These are phyloP conservation scores for Amazona guildingii DNA, from an alignment of 2,113 vertebrate genomes.

Conservation along the genomic window DNA sequence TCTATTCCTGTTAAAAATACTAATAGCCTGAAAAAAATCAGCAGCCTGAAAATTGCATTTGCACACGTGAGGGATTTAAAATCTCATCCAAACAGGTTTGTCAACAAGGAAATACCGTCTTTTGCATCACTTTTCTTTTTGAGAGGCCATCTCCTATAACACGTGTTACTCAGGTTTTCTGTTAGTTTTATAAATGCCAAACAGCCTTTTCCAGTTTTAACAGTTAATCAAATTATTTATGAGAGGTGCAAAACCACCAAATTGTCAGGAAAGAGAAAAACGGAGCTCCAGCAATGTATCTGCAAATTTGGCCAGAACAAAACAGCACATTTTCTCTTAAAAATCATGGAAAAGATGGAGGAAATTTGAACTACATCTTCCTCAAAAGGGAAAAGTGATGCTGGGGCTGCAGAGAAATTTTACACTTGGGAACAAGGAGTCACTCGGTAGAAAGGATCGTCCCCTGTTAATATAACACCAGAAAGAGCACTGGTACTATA, in stretches of 20 bases:
- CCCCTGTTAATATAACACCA: background rate
- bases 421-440: background rate
- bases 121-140: background rate
- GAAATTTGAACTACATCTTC: background rate
- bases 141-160: background rate
- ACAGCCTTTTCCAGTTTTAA: background rate
- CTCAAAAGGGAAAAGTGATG: background rate
- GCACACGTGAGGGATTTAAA: background rate
- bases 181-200: background rate
- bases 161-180: background rate
- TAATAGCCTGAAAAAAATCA: background rate
- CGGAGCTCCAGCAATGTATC: background rate
- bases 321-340: background rate
- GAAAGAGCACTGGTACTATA: background rate
- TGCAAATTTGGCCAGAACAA: background rate
- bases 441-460: background rate
- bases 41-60: background rate
- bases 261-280: background rate
- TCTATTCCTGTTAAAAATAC: background rate
- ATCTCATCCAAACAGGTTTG: background rate
- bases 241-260: background rate
- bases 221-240: background rate
- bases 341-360: background rate
- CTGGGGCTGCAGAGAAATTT: background rate
- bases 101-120: background rate